phyloP scores from a whole-genome alignment of 2,888 invertebrate genomes.

The Acanthosepion esculentum region DNA sequence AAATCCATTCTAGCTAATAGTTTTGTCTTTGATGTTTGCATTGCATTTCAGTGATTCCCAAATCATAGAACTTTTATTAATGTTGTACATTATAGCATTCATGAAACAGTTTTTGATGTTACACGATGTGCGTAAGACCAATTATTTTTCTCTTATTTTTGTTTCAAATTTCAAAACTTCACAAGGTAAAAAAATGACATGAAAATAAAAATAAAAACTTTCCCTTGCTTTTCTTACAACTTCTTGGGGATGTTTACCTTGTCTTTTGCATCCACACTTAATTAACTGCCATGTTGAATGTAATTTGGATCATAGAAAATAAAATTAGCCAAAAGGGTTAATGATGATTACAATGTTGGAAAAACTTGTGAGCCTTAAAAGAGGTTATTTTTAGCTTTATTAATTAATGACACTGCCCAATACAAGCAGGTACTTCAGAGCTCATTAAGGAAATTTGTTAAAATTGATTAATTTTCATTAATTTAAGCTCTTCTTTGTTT shows the following conservation, averaged over 20 bases:
- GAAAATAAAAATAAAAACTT: too few relatives aligned
- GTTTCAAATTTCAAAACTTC: too few relatives aligned
- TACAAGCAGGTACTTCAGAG: background rate
- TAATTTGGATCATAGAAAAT: background rate
- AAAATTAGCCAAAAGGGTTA: background rate
- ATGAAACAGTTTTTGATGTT: background rate
- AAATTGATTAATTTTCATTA: background rate
- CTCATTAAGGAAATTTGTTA: background rate
- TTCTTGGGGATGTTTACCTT: too few relatives aligned
- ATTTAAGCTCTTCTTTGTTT: background rate
- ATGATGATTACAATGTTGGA: background rate
- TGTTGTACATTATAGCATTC: too few relatives aligned
- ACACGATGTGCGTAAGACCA: background rate
- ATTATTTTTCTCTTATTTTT: background rate
- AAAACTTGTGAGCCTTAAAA: background rate
- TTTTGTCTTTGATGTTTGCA: background rate
- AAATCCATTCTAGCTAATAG: background rate
- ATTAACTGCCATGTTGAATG: background rate
- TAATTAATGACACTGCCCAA: background rate
- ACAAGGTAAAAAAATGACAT: too few relatives aligned
- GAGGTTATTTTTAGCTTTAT: background rate
- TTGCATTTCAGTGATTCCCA: too few relatives aligned
- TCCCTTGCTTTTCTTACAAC: too few relatives aligned
- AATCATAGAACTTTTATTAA: too few relatives aligned
- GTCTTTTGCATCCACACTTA: background rate